phyloP scores from a whole-genome alignment of 23 tunicate species.

The Ciona savignyi region DNA sequence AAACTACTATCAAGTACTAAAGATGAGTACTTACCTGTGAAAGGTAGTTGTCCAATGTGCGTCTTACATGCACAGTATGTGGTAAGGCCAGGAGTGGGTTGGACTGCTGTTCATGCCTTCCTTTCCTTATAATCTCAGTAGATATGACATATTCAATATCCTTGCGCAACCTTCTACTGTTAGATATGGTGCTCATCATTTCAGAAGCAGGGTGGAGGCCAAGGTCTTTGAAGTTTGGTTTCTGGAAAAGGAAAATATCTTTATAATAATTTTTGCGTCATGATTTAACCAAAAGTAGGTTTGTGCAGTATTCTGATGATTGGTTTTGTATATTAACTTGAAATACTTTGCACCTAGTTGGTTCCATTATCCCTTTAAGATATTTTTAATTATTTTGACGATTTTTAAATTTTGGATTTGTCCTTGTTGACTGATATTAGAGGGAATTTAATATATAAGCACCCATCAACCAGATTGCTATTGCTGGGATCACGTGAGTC shows the following conservation, averaged over 20 bases:
- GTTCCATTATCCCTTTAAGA: too few relatives aligned
- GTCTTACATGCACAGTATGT: neutral
- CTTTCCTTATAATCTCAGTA: neutral
- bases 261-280: neutral
- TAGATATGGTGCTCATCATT: neutral
- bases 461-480: too few relatives aligned
- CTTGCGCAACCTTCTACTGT: neutral
- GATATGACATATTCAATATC: neutral
- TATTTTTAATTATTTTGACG: too few relatives aligned
- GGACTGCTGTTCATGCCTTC: neutral
- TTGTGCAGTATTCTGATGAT: too few relatives aligned
- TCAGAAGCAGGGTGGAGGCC: constrained; percentile 35
- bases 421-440: too few relatives aligned
- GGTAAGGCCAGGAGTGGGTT: neutral
- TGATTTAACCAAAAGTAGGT: neutral
- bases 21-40: neutral
- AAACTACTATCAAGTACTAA: too few relatives aligned
- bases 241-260: constrained; percentile 22
- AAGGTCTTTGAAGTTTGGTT: constrained; percentile 25
- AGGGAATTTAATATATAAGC: too few relatives aligned
- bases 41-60: neutral
- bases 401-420: too few relatives aligned
- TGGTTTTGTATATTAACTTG: too few relatives aligned
- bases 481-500: too few relatives aligned
- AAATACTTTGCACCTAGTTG: too few relatives aligned